Base-by-base conservation (phyloP, 2,888 invertebrate genomes). In the Elysia crispata region DNA sequence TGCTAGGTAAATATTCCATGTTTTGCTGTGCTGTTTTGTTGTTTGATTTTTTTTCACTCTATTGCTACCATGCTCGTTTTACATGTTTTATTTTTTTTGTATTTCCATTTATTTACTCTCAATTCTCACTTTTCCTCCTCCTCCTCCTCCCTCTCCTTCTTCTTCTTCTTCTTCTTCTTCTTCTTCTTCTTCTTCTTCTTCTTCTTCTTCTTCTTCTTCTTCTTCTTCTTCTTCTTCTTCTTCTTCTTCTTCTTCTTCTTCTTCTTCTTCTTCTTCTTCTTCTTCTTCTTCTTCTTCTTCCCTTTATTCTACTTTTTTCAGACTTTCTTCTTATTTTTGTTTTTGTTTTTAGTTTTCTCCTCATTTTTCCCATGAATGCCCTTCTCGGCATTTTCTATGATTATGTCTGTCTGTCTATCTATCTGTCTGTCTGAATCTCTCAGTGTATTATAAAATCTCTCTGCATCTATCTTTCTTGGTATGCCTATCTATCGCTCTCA, bases 211-310 rank as follows among this genome's bases (percentile, higher is more conserved):
- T 18, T 66, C 66, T 18, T 66, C 30, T 11, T 30, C 30, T 11
- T 66, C 66, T 18, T 66, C 15, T 13, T 18, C 30, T 18, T 30
- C 28, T 5, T 25, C 28, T 5, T 66, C 30, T 5, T 30, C 30
- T 18, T 30, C 18, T 8, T 62, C 62, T n/a, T 25, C 66, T 25
- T 25, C 30, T 30, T 66, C 28, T 66, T 30, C 25, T 25, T 66
- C 66, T 25, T 66, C 28, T 66, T 30, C n/a, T 66, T 66, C 66
- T 30, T 66, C 66, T 66, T 30, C 30, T 30, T 66, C 66, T 66
- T 25, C 28, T 66, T 30, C 28, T 30, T 66, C 28, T 66, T 30
- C 18, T 30, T 66, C 66, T 66, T 13, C 30, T 30, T 25, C 66
- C 25, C 66, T 25, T 25, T 66, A 13, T 25, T 66, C 28, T 66